phyloP scores from a whole-genome alignment of 2,888 invertebrate genomes.

The Nymphalis c-album region DNA sequence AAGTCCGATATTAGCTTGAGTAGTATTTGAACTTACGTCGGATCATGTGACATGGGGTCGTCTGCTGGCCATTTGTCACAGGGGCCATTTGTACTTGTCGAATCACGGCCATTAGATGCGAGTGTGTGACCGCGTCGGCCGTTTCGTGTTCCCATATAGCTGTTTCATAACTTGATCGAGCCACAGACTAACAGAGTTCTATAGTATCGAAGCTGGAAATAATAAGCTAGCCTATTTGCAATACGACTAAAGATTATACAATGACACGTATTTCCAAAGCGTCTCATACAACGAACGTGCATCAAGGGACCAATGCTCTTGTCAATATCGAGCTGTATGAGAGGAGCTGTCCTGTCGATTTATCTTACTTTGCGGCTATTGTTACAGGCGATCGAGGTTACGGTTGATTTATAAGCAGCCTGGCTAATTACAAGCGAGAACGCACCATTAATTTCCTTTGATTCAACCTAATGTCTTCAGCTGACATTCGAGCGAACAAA shows the following conservation, averaged over 20 bases:
- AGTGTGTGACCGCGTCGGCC: conserved; percentile 79
- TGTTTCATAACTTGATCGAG: conserved; percentile 49
- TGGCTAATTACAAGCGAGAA: conserved; percentile 72
- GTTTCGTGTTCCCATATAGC: conserved; percentile 63
- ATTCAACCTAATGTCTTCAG: conserved; percentile 57
- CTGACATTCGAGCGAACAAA: conserved; percentile 54
- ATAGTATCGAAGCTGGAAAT: conserved; percentile 33
- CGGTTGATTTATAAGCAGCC: conserved; percentile 75
- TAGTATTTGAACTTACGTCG: conserved; percentile 68
- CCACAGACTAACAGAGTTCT: conserved; percentile 54
- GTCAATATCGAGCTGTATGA: conserved; percentile 74
- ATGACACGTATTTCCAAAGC: conserved; percentile 40
- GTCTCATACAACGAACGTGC: conserved; percentile 53
- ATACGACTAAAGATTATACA: conserved; percentile 38
- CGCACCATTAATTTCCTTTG: conserved; percentile 67
- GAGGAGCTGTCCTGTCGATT: conserved; percentile 72
- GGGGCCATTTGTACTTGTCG: conserved; percentile 82
- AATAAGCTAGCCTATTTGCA: conserved; percentile 40
- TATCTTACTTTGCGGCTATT: conserved; percentile 78
- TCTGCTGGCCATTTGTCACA: conserved; percentile 80
- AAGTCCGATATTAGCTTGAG: conserved; percentile 67
- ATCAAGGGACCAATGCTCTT: conserved; percentile 61
- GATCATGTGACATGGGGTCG: conserved; percentile 68
- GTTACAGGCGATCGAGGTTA: conserved; percentile 68
- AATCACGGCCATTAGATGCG: conserved; percentile 81